These are phyloP conservation scores for Bombylius discolor DNA, from an alignment of 2,888 invertebrate species.

Conservation along the genomic window DNA sequence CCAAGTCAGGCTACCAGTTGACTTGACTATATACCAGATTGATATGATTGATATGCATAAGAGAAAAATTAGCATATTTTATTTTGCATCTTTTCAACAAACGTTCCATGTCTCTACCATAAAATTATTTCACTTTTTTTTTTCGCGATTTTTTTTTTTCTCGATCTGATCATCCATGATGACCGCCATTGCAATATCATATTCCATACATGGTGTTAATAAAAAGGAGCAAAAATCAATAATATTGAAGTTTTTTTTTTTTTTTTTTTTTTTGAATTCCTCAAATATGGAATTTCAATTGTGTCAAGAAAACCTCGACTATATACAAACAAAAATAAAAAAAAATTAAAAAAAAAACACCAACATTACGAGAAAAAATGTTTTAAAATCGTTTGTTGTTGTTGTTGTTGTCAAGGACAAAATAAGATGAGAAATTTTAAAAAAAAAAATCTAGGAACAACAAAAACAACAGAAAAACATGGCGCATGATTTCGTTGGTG, in stretches of 20 bases:
- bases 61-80: not conserved
- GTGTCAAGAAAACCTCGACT: not conserved
- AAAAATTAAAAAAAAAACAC: no score
- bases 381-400: no score
- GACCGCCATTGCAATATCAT: not conserved
- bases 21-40: not conserved
- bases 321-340: no score
- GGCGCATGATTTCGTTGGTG: no score
- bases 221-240: not conserved
- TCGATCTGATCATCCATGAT: not conserved
- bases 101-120: not conserved
- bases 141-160: not conserved
- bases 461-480: no score
- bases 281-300: not conserved
- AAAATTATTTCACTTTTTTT: not conserved
- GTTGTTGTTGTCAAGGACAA: not conserved
- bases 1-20: no score
- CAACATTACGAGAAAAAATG: no score
- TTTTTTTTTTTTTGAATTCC: not conserved
- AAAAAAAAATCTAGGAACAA: not conserved
- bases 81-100: not conserved
- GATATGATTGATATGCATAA: not conserved
- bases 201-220: not conserved
- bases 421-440: not conserved
- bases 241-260: not conserved